Evolutionary conservation across 1,140 invertebrate species (phyloP).

Genomic region (Drosophila ogumai): DNA sequence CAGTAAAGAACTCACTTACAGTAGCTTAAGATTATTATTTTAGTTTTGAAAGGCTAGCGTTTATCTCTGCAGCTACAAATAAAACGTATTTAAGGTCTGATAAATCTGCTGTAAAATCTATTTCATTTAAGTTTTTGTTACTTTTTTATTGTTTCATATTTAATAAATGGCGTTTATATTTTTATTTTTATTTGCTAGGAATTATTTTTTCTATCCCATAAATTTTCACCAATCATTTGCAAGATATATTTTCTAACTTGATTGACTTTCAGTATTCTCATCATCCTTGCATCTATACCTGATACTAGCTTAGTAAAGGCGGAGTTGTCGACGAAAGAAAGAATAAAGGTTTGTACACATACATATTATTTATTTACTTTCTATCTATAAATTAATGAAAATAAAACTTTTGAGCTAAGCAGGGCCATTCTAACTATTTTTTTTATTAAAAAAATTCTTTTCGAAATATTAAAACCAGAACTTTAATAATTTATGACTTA

Average conservation of each 20-base stretch:
- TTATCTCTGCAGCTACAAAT: not conserved
- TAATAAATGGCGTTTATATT: not conserved
- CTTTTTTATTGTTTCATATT: not conserved
- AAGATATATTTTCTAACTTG: not conserved
- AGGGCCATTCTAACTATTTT: not conserved
- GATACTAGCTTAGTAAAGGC: constrained; percentile 38
- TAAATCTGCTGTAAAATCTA: not conserved
- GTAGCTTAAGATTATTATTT: not conserved
- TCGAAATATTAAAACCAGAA: not conserved
- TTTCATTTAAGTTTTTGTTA: too few species aligned
- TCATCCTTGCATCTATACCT: constrained; percentile 42
- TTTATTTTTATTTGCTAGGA: too few species aligned
- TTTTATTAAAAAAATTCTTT: not conserved
- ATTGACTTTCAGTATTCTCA: constrained; percentile 52
- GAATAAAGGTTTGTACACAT: constrained; percentile 57
- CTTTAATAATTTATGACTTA: constrained; percentile 3
- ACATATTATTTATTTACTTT: not conserved
- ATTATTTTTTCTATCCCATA: too few species aligned
- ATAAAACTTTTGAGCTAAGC: not conserved
- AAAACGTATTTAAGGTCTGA: not conserved
- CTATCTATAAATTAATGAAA: not conserved
- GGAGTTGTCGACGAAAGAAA: constrained; percentile 62
- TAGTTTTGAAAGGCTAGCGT: not conserved
- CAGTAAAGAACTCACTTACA: not conserved
- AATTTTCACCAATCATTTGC: too few species aligned